phyloP scores from a whole-genome alignment of 2,888 invertebrate genomes.

The Napeogenes sylphis region DNA sequence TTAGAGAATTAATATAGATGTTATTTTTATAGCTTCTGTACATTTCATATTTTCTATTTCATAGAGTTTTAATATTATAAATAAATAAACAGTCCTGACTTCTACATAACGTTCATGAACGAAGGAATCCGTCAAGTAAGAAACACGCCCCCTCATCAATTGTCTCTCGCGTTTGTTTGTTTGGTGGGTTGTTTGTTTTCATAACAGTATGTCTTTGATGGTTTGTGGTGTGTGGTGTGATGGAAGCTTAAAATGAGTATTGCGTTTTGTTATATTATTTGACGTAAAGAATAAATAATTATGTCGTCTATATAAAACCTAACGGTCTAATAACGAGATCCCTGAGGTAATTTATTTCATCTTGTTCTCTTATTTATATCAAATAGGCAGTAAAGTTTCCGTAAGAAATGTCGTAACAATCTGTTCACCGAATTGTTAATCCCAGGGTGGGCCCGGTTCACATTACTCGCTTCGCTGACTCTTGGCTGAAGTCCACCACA shows the following conservation, averaged over 20 bases:
- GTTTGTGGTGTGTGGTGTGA: constrained; percentile 33
- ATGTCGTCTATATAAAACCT: too few relatives aligned
- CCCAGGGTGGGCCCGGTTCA: constrained; percentile 41
- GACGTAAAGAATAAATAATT: too few relatives aligned
- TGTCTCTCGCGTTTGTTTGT: constrained; percentile 72
- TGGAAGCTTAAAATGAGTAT: constrained; percentile 48
- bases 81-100: neutral
- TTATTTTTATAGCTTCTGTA: too few relatives aligned
- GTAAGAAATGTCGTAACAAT: constrained; percentile 39
- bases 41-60: too few relatives aligned
- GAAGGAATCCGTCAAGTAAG: constrained; percentile 54
- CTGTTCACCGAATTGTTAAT: constrained; percentile 59
- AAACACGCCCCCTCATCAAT: constrained; percentile 64
- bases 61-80: too few relatives aligned
- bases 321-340: too few relatives aligned
- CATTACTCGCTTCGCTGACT: constrained; percentile 55
- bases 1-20: neutral
- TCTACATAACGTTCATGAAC: constrained; percentile 44
- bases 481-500: constrained; percentile 62
- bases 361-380: constrained; percentile 8
- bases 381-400: too few relatives aligned
- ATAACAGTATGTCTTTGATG: constrained; percentile 75
- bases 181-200: constrained; percentile 73
- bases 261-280: constrained; percentile 3
- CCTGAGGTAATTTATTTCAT: too few relatives aligned